phyloP scores from a whole-genome alignment of 2,113 vertebrate species.

The Casuarius casuarius region DNA sequence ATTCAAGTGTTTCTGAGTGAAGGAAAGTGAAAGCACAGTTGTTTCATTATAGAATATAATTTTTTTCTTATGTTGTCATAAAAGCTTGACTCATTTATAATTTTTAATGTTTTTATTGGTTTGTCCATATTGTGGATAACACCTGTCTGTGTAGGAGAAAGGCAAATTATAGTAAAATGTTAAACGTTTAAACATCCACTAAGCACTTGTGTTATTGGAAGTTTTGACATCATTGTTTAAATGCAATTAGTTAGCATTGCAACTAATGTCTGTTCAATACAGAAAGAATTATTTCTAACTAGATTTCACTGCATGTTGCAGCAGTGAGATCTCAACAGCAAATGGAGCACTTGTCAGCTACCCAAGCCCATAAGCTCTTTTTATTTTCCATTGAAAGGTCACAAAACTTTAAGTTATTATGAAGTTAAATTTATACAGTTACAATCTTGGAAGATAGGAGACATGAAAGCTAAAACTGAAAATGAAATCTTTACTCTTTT shows the following conservation, averaged over 20 bases:
- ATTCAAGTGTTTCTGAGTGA: background rate
- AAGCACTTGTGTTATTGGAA: background rate
- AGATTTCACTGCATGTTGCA: background rate
- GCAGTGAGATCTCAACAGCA: background rate
- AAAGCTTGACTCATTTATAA: background rate
- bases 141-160: background rate
- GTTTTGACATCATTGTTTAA: background rate
- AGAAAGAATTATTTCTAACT: background rate
- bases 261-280: background rate
- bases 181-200: background rate
- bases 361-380: background rate
- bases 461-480: conserved; percentile 2
- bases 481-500: background rate
- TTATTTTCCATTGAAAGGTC: conserved; percentile 8
- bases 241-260: background rate
- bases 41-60: background rate
- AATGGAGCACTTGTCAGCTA: background rate
- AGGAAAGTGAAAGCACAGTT: background rate
- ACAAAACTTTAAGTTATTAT: background rate
- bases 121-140: background rate
- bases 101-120: background rate
- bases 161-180: background rate
- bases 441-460: background rate
- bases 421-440: background rate
- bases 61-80: background rate